phyloP scores from a whole-genome alignment of 2,888 invertebrate species.

The Drosophila mayaguana region DNA sequence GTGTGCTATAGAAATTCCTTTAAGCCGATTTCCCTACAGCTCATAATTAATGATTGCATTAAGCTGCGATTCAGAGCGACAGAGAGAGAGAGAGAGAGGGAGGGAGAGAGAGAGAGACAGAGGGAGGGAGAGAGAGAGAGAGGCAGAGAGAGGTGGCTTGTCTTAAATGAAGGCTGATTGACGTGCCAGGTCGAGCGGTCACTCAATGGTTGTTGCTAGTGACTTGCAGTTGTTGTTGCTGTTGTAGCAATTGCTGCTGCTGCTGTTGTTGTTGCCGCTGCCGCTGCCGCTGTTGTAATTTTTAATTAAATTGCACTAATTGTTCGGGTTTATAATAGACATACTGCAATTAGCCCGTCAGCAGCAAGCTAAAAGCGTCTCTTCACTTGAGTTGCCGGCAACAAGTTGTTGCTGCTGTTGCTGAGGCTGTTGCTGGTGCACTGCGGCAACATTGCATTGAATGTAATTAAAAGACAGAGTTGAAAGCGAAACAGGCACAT shows the following conservation, averaged over 20 bases:
- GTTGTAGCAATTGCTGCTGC: constrained; percentile 16
- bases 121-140: neutral
- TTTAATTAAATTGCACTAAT: constrained; percentile 80
- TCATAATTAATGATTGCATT: constrained; percentile 72
- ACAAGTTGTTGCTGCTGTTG: constrained; percentile 20
- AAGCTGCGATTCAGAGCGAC: constrained; percentile 8
- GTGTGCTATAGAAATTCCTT: constrained; percentile 49
- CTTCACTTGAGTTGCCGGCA: constrained; percentile 24
- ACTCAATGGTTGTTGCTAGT: constrained; percentile 43
- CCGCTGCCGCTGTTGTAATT: constrained; percentile 59
- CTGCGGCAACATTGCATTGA: constrained; percentile 32
- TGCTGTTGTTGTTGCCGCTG: constrained; percentile 22
- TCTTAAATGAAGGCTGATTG: constrained; percentile 51
- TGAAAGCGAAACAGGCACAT: constrained; percentile 15
- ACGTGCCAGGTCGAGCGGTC: constrained; percentile 70
- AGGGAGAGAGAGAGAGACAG: neutral
- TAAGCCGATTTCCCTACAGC: constrained; percentile 51
- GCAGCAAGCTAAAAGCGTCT: constrained; percentile 61
- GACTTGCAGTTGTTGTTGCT: constrained; percentile 52
- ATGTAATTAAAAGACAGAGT: constrained; percentile 53
- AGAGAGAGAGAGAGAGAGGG: neutral
- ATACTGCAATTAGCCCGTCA: constrained; percentile 69
- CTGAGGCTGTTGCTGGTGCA: neutral
- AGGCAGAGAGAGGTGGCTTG: neutral
- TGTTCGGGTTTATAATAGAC: constrained; percentile 67